phyloP scores from a whole-genome alignment of 2,888 invertebrate genomes.

The Allophyes oxyacanthae region DNA sequence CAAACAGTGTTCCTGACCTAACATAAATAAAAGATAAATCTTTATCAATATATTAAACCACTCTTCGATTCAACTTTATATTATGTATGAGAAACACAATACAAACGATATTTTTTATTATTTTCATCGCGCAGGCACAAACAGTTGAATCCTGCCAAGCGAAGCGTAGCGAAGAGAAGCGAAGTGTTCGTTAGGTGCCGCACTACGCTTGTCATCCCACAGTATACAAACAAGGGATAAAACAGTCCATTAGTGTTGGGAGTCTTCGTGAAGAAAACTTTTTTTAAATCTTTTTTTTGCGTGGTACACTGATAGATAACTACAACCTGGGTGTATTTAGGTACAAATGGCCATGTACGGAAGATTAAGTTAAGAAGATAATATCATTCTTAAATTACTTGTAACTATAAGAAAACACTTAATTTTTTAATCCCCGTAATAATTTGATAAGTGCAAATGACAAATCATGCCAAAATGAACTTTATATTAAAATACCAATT shows the following conservation, averaged over 20 bases:
- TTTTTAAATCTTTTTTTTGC: slow-evolving; percentile 33
- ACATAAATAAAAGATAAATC: slow-evolving; percentile 2
- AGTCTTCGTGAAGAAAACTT: slow-evolving; percentile 53
- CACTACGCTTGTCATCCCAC: slow-evolving; percentile 62
- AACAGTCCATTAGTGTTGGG: slow-evolving; percentile 71
- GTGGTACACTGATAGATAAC: slow-evolving; percentile 10
- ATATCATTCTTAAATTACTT: too few species aligned
- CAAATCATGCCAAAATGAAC: too few species aligned
- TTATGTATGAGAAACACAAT: neutral
- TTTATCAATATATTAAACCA: slow-evolving; percentile 1
- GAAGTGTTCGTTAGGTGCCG: slow-evolving; percentile 54
- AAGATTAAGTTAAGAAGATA: neutral
- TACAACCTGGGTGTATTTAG: neutral
- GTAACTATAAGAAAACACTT: too few species aligned
- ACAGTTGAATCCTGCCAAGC: slow-evolving; percentile 50
- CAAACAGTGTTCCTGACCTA: neutral
- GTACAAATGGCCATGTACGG: neutral
- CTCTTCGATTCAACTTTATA: neutral
- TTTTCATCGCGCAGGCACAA: slow-evolving; percentile 23
- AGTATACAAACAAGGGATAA: slow-evolving; percentile 70
- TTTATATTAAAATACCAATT: too few species aligned
- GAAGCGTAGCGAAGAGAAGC: slow-evolving; percentile 30
- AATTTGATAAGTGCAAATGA: too few species aligned
- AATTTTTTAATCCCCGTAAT: too few species aligned
- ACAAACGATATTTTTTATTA: slow-evolving; percentile 23